phyloP scores from a whole-genome alignment of 1,140 invertebrate species.

The Chrysopa pallens region DNA sequence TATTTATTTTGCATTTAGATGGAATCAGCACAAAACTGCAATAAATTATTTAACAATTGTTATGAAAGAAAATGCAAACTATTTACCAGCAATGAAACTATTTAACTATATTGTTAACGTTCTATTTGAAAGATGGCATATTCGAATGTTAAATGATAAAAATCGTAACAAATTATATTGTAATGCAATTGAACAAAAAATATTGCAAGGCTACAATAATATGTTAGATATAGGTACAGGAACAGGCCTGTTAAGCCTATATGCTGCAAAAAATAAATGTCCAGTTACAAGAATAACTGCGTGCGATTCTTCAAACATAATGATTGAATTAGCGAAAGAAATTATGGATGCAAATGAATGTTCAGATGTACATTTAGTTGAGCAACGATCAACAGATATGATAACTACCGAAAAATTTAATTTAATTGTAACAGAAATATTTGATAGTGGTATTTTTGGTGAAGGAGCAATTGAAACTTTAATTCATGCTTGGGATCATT shows the following conservation, averaged over 20 bases:
- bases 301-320: conserved; percentile 28
- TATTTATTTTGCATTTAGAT: conserved; percentile 6
- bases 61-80: conserved; percentile 14
- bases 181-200: conserved; percentile 23
- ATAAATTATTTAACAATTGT: conserved; percentile 9
- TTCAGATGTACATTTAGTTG: conserved; percentile 17
- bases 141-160: conserved; percentile 34
- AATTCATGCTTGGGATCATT: conserved; percentile 26
- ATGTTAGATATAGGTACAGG: conserved; percentile 35
- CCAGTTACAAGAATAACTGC: conserved; percentile 21
- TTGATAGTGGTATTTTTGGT: conserved; percentile 35
- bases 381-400: conserved; percentile 24
- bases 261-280: conserved; percentile 19
- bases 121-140: conserved; percentile 35
- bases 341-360: conserved; percentile 21
- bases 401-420: conserved; percentile 27
- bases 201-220: conserved; percentile 18
- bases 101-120: conserved; percentile 23
- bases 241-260: conserved; percentile 29
- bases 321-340: conserved; percentile 24
- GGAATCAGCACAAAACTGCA: conserved; percentile 6
- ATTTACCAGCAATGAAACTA: conserved; percentile 19
- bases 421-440: conserved; percentile 32
- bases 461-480: conserved; percentile 30
- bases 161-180: conserved; percentile 26